Evolutionary conservation across 1,140 invertebrate species (phyloP).

Genomic region (Cheumatopsyche charites): DNA sequence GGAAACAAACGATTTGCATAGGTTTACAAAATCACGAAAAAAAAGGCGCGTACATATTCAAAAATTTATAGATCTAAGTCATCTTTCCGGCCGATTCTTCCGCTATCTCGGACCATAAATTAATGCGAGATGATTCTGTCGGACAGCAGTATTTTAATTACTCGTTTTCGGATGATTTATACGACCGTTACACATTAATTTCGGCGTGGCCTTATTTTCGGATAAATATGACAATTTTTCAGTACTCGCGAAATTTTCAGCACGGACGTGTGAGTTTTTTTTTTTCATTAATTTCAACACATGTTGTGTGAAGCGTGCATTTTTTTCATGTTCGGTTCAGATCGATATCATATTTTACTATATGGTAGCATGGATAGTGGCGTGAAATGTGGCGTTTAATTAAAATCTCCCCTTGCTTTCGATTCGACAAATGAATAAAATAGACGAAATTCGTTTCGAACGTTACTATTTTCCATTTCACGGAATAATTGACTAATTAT

Average conservation of each 20-base stretch:
- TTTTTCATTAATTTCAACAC: background rate
- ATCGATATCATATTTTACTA: too few relatives aligned
- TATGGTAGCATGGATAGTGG: too few relatives aligned
- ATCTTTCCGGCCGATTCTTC: slow-evolving; percentile 34
- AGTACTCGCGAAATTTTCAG: slow-evolving; percentile 5
- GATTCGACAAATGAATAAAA: too few relatives aligned
- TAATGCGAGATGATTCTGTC: slow-evolving; percentile 59
- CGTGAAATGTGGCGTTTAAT: too few relatives aligned
- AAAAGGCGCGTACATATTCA: background rate
- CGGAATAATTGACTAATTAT: slow-evolving; percentile 23
- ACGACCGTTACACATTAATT: slow-evolving; percentile 32
- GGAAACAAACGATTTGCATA: background rate
- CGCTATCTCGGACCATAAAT: slow-evolving; percentile 51
- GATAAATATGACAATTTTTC: slow-evolving; percentile 37
- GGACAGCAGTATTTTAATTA: slow-evolving; percentile 62
- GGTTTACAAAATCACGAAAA: background rate
- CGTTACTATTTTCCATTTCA: slow-evolving; percentile 7
- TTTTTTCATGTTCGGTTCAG: too few relatives aligned
- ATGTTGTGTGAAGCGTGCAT: background rate
- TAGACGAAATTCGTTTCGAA: too few relatives aligned
- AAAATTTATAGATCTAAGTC: slow-evolving; percentile 38
- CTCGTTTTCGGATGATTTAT: slow-evolving; percentile 54
- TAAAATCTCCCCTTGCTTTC: too few relatives aligned
- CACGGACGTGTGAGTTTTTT: background rate
- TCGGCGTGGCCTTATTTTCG: slow-evolving; percentile 30